Evolutionary conservation across 1,140 invertebrate species (phyloP).

Genomic region (Lepidurus packardi): DNA sequence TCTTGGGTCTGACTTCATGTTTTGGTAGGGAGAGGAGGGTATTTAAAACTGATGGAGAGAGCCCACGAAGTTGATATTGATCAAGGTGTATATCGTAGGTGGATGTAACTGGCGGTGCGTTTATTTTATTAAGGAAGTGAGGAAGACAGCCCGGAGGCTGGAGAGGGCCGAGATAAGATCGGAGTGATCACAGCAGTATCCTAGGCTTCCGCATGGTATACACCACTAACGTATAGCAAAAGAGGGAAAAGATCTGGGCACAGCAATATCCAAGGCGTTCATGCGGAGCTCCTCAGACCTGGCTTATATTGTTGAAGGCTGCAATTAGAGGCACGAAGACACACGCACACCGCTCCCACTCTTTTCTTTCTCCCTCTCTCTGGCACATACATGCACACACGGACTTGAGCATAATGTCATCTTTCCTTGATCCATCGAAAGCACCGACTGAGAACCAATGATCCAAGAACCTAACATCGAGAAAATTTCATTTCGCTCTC

Average conservation of each 20-base stretch:
- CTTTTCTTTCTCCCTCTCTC: neutral
- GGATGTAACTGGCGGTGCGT: conserved; percentile 12
- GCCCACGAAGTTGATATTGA: neutral
- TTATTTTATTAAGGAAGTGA: conserved; percentile 18
- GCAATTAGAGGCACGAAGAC: neutral
- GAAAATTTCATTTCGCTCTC: neutral
- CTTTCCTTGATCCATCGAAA: neutral
- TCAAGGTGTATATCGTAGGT: neutral
- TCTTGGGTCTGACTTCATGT: neutral
- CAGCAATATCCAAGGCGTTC: neutral
- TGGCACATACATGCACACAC: too few species aligned
- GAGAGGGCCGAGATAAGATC: neutral
- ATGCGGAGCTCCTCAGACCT: conserved; percentile 5
- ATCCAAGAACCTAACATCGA: neutral
- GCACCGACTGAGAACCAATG: neutral
- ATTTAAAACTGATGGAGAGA: conserved; percentile 7
- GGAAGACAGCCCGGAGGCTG: neutral
- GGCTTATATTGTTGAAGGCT: neutral
- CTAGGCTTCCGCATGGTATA: neutral
- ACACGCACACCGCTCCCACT: neutral
- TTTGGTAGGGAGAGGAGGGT: neutral
- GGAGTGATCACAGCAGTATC: neutral
- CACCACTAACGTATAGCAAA: neutral
- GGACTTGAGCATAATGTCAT: neutral
- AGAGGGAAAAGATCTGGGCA: neutral